These are phyloP conservation scores for Phoxinus dragarum DNA, from an alignment of 2,797 vertebrate species.

Conservation along the genomic window DNA sequence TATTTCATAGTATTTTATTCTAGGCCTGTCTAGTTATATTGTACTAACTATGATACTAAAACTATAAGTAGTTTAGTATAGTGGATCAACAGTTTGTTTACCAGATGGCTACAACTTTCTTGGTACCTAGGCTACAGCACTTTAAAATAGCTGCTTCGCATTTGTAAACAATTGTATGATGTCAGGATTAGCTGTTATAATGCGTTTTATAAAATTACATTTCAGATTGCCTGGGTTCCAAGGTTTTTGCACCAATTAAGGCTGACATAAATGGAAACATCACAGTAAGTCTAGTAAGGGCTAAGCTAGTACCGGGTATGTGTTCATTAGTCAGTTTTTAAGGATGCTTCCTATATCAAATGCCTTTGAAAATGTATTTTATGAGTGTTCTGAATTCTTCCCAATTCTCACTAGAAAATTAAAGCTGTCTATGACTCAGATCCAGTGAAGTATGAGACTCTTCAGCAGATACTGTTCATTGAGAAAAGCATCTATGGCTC, in stretches of 20 bases:
- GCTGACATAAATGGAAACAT: conserved; percentile 93
- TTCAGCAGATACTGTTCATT: conserved; percentile 88
- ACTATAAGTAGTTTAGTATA: background rate
- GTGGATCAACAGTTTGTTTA: background rate
- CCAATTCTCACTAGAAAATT: conserved; percentile 85
- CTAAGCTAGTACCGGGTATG: background rate
- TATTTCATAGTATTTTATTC: background rate
- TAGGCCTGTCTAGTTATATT: background rate
- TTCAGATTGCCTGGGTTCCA: conserved; percentile 91
- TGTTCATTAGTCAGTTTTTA: background rate
- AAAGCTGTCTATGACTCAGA: conserved; percentile 86
- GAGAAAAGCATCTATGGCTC: conserved; percentile 84
- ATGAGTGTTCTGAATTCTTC: background rate
- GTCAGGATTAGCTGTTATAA: background rate
- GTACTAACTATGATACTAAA: too few relatives aligned
- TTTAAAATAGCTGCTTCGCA: background rate
- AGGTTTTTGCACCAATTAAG: conserved; percentile 89
- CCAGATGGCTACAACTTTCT: background rate
- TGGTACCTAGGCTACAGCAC: background rate
- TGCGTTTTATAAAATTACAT: conserved; percentile 62
- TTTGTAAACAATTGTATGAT: background rate
- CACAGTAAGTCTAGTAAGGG: conserved; percentile 76
- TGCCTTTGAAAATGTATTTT: background rate
- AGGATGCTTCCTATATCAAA: background rate
- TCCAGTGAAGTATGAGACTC: conserved; percentile 87